Evolutionary conservation across 2,888 invertebrate species (phyloP).

Genomic region (Scaptomyza cyrtandrae): DNA sequence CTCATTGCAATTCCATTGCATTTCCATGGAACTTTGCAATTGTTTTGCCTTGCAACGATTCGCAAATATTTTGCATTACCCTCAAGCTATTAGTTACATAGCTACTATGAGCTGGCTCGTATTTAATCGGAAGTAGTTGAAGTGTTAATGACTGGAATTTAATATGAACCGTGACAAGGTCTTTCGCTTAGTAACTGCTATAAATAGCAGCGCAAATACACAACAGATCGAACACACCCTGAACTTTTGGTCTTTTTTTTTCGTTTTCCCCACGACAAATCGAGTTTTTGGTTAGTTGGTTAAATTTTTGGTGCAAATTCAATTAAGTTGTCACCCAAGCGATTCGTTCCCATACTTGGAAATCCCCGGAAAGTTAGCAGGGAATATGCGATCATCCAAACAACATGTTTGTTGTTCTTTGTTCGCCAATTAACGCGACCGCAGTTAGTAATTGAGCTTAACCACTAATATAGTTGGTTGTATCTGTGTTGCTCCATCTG

Average conservation of each 20-base stretch:
- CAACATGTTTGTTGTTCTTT: constrained; percentile 27
- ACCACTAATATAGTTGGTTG: constrained; percentile 34
- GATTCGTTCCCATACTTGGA: constrained; percentile 10
- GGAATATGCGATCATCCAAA: constrained; percentile 28
- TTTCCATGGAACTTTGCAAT: constrained; percentile 5
- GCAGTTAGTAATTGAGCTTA: constrained; percentile 54
- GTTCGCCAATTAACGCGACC: constrained; percentile 65
- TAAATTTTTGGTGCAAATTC: constrained; percentile 9
- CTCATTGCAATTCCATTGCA: constrained; percentile 16
- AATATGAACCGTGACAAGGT: constrained; percentile 33
- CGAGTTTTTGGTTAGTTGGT: background rate
- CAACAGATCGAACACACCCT: constrained; percentile 17
- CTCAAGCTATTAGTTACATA: constrained; percentile 22
- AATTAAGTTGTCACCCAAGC: constrained; percentile 47
- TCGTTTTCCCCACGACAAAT: constrained; percentile 33
- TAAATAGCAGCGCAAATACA: constrained; percentile 26
- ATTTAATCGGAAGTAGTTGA: constrained; percentile 59
- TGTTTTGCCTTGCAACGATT: constrained; percentile 13
- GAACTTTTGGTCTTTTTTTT: constrained; percentile 5
- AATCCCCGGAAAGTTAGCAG: constrained; percentile 18
- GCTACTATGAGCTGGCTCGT: constrained; percentile 11
- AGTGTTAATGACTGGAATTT: constrained; percentile 62
- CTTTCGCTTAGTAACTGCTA: constrained; percentile 26
- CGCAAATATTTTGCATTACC: constrained; percentile 18
- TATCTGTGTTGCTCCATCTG: constrained; percentile 11